Conservation (phyloP, 2,797 vertebrate genomes). For the Arvicola amphibius region DNA sequence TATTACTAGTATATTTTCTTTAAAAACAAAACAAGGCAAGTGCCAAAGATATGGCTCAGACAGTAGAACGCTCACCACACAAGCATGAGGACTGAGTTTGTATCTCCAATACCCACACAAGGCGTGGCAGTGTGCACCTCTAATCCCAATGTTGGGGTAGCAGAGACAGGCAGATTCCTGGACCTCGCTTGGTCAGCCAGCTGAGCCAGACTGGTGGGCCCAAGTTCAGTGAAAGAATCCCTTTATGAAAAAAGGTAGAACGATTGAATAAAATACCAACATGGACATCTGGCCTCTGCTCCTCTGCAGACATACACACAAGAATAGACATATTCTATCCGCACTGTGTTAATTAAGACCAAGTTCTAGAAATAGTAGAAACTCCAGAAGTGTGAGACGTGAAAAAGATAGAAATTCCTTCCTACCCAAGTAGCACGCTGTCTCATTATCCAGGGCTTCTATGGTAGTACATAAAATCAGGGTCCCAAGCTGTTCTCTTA, state of each 20-base stretch:
- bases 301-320: not conserved
- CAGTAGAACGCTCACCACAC: rapidly evolving
- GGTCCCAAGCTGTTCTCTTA: not conserved
- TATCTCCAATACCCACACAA: not conserved
- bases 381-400: not conserved
- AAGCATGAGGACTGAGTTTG: not conserved
- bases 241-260: not conserved
- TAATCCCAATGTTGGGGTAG: not conserved
- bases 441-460: not conserved
- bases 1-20: not conserved
- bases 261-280: no score
- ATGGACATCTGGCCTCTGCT: not conserved
- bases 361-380: slow-evolving; percentile 1
- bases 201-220: not conserved
- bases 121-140: not conserved
- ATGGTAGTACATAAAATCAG: not conserved
- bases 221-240: no score
- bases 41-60: not conserved
- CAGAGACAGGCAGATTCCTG: not conserved
- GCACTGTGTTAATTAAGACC: not conserved
- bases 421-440: not conserved
- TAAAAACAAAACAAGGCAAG: not conserved
- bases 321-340: not conserved
- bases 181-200: no score
- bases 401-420: not conserved